Percentiles rank a stretch among this genome's conserved stretches.
These are phyloP conservation scores for Glaucidium brasilianum DNA, from an alignment of 2,113 vertebrate genomes.

Conservation along the genomic window DNA sequence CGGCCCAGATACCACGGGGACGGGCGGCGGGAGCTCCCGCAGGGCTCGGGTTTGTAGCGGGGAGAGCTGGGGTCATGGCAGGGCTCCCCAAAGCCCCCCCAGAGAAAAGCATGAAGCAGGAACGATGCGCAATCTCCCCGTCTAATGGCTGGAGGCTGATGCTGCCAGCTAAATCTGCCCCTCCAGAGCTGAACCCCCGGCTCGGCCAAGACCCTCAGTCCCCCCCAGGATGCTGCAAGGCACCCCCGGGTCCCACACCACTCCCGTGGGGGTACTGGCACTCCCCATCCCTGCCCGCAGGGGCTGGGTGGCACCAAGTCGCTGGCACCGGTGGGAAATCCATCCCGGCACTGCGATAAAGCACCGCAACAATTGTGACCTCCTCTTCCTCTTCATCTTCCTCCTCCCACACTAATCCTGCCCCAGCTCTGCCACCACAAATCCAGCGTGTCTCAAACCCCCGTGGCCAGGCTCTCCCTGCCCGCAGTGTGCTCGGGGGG, in stretches of 20 bases:
- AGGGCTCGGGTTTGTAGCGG: rapidly evolving
- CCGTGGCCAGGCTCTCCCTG: background rate
- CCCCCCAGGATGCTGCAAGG: background rate
- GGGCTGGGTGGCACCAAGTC: background rate
- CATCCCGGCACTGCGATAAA: background rate
- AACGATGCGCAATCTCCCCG: rapidly evolving
- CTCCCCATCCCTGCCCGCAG: rapidly evolving
- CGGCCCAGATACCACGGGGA: rapidly evolving
- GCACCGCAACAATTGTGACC: rapidly evolving
- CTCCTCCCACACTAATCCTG: background rate
- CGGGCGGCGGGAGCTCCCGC: background rate
- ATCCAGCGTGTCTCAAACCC: background rate
- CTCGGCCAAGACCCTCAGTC: rapidly evolving
- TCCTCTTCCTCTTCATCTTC: background rate
- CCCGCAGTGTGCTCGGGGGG: background rate
- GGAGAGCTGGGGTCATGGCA: background rate
- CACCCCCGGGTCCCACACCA: rapidly evolving
- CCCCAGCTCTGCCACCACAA: background rate
- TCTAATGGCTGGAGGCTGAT: rapidly evolving
- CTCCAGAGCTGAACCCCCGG: background rate
- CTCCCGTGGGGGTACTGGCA: rapidly evolving
- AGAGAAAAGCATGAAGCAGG: rapidly evolving
- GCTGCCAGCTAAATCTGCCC: background rate
- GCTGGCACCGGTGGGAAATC: background rate
- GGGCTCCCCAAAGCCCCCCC: background rate